Conservation (phyloP, 92 coral and sea anemone genomes). For the Umimayanthus kanabou region DNA sequence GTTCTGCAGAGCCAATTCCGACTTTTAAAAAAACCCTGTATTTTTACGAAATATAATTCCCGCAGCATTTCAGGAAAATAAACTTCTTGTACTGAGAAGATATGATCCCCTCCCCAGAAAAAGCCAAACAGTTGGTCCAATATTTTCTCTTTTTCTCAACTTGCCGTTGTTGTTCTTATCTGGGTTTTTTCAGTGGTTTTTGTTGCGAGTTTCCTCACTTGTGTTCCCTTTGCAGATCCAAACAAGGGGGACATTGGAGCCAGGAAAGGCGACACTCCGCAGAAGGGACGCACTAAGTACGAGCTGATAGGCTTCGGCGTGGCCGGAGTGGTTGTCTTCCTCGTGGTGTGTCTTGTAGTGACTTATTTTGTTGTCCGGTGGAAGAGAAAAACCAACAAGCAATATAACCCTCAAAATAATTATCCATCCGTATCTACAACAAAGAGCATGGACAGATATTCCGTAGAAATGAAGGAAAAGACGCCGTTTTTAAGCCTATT, state of each 20-base stretch:
- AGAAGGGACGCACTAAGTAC: not conserved
- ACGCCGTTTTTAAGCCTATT: conserved; percentile 7
- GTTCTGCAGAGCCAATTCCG: too few relatives aligned
- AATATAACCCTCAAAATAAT: conserved; percentile 18
- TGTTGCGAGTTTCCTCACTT: not conserved
- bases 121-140: too few relatives aligned
- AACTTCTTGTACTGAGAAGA: too few relatives aligned
- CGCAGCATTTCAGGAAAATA: too few relatives aligned
- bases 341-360: conserved; percentile 48
- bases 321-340: conserved; percentile 48
- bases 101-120: too few relatives aligned
- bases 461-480: conserved; percentile 23
- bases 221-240: conserved; percentile 6
- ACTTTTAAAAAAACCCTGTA: too few relatives aligned
- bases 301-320: not conserved
- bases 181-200: too few relatives aligned
- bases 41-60: too few relatives aligned
- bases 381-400: conserved; percentile 51
- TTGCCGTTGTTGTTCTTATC: too few relatives aligned
- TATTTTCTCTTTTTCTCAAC: too few relatives aligned
- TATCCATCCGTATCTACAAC: conserved; percentile 42
- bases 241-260: conserved; percentile 7
- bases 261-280: not conserved
- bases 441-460: conserved; percentile 18
- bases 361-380: conserved; percentile 42